Evolutionary conservation across 2,113 vertebrate species (phyloP), one percentile per base, ranked within the genome.

Genomic region (Gnathonemus longibarbis): DNA sequence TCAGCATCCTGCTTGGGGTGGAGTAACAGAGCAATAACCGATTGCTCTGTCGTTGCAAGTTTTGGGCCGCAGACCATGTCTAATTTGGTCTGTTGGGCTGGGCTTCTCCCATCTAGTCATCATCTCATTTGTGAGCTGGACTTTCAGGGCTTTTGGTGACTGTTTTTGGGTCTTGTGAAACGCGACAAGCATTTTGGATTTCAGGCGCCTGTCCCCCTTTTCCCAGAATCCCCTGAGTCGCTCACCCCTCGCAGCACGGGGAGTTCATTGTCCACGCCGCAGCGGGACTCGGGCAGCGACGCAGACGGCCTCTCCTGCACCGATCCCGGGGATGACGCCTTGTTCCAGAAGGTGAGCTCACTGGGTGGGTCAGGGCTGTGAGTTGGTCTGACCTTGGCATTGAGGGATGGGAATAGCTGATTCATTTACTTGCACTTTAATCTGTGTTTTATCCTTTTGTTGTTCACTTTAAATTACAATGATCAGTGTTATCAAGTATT

Each of bases 301-400:
- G 92, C 88, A 6, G 92, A 93, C 80, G 86, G 90, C 11, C 89
- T 92, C 21, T 52, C 91, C 50, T 90, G 91, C 10, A 52, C 90
- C 39, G 92, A 93, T 52, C 42, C 86, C n/a, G 66, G 77, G 13
- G 91, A 92, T 27, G 92, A 93, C 85, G 27, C n/a, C 0, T 58
- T 88, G 84, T 93, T 92, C 85, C 91, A 53, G 39, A 91, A 92
- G 90, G 92, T 93, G 88, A 89, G 91, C 11, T 88, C 35, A 27
- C 53, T 49, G 52, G 15, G 58, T 35, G 42, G 48, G 11, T 87
- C 84, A 1, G 48, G 9, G 11, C n/a, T 7, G 1, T 31, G 15
- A 5, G 49, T 45, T 42, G 46, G 21, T 39, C 27, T 83, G 31
- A 49, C 49, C 13, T 52, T 45, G 42, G 17, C 17, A 3, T 21